Conservation (phyloP, 2,113 vertebrate species). For the Thunnus thynnus region DNA sequence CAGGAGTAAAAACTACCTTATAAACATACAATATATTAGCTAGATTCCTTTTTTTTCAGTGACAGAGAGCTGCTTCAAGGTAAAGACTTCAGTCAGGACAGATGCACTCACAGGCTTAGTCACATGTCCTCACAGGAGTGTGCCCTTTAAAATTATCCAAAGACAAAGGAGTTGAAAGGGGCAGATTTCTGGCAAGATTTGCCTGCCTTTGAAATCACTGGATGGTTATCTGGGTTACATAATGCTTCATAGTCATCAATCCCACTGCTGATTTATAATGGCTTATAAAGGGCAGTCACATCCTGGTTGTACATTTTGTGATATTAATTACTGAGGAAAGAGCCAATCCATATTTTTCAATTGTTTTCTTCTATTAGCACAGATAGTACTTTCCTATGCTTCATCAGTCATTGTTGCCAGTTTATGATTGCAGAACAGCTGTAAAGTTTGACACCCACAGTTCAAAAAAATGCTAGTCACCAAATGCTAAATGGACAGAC, state of each 20-base stretch:
- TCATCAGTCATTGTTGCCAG: neutral
- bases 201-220: conserved; percentile 35
- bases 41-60: conserved; percentile 26
- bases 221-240: conserved; percentile 34
- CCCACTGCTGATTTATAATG: conserved; percentile 17
- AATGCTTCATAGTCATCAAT: neutral
- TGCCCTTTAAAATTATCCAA: conserved; percentile 31
- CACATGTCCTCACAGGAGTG: conserved; percentile 10
- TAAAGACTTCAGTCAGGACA: neutral
- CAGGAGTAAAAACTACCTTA: neutral
- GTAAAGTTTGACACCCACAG: conserved; percentile 23
- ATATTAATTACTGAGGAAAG: neutral
- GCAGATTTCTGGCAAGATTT: conserved; percentile 40
- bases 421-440: conserved; percentile 14
- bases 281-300: neutral
- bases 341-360: neutral
- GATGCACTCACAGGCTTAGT: conserved; percentile 21
- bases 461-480: conserved; percentile 20
- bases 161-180: conserved; percentile 23
- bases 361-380: neutral
- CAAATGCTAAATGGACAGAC: conserved; percentile 48
- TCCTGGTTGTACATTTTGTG: neutral
- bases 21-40: neutral
- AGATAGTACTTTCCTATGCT: neutral
- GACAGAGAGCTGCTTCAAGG: conserved; percentile 11